Evolutionary conservation across 2,797 vertebrate genomes (phyloP).

Genomic region (Microcaecilia unicolor): DNA sequence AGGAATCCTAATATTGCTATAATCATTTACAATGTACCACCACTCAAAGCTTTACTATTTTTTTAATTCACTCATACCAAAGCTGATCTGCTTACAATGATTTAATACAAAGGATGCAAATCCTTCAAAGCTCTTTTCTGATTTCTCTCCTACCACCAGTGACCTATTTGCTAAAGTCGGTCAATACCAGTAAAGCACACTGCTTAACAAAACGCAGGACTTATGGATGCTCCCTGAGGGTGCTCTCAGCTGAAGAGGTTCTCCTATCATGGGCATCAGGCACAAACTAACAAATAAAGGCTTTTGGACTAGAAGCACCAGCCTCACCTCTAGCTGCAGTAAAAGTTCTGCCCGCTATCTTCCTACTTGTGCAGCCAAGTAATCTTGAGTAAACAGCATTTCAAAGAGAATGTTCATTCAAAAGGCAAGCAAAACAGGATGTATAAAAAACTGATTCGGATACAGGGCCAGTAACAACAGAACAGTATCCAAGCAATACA

Average conservation of each 20-base stretch:
- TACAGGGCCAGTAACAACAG: slow-evolving; percentile 30
- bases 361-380: background rate
- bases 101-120: background rate
- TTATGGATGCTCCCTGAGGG: background rate
- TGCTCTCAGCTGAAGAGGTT: background rate
- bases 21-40: background rate
- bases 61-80: slow-evolving; percentile 1
- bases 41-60: background rate
- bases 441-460: slow-evolving; percentile 26
- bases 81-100: background rate
- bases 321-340: background rate
- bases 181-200: background rate
- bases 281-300: background rate
- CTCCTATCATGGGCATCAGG: background rate
- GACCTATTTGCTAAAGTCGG: background rate
- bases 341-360: background rate
- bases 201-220: background rate
- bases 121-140: background rate
- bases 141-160: background rate
- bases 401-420: slow-evolving; percentile 22
- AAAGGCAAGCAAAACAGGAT: slow-evolving; percentile 44
- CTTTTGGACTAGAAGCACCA: slow-evolving; percentile 1
- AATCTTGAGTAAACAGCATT: slow-evolving; percentile 10
- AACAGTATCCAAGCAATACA: slow-evolving; percentile 33
- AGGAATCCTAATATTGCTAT: too few relatives aligned